A percentile compares a stretch with the other conserved stretches of the same genome.
phyloP scores from a whole-genome alignment of 2,113 vertebrate species.

The cattle (Bos taurus) region DNA sequence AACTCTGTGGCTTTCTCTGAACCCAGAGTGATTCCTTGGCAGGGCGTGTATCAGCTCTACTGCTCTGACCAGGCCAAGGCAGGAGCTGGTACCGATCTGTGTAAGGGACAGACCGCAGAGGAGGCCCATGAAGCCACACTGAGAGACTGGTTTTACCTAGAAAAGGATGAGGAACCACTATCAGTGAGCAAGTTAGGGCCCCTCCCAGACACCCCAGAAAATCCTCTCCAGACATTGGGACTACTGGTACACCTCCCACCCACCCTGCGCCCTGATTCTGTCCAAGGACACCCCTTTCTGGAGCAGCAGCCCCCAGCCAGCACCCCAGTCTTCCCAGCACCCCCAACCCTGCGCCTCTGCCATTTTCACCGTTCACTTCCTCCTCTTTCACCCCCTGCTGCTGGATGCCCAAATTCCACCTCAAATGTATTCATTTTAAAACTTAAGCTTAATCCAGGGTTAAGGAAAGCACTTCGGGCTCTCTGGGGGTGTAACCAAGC shows the following conservation, averaged over 20 bases:
- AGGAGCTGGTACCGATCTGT: background rate
- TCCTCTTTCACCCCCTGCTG: background rate
- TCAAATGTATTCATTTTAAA: background rate
- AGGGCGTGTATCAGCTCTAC: background rate
- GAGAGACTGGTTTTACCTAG: background rate
- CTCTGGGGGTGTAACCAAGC: background rate
- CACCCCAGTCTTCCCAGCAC: background rate
- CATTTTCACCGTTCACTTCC: background rate
- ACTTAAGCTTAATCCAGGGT: background rate
- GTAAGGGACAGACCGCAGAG: background rate
- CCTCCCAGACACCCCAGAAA: background rate
- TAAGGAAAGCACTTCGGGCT: background rate
- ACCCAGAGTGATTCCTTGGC: background rate
- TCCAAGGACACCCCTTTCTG: background rate
- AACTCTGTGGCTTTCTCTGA: background rate
- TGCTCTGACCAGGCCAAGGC: background rate
- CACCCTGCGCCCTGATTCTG: background rate
- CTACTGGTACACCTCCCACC: background rate
- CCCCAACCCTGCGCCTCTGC: background rate
- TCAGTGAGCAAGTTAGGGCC: background rate
- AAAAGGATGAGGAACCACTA: background rate
- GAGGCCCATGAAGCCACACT: background rate
- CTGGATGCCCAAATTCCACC: background rate
- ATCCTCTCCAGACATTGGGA: background rate
- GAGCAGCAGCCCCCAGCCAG: background rate